Evolutionary conservation across 1,140 invertebrate genomes (phyloP), one percentile per base, ranked within the genome.

Genomic region (Pollicipes pollicipes): DNA sequence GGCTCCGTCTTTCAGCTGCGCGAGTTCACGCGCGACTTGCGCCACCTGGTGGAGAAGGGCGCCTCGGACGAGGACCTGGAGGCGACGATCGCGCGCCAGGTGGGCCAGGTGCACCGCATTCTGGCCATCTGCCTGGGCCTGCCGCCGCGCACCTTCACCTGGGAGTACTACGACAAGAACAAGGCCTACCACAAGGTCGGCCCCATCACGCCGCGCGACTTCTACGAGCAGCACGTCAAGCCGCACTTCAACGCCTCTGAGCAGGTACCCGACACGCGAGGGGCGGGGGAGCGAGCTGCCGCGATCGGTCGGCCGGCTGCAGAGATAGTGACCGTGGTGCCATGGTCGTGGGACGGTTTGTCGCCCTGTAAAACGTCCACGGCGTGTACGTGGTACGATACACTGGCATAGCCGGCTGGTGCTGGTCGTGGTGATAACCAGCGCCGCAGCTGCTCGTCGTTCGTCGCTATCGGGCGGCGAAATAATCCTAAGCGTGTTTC

Each of bases 121-220:
- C 85, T 93, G 66, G 87, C 85, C 29, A 92, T 93, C 67, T 93
- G 89, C 75, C 75, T 88, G n/a, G 90, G 90, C 68, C 86, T 89
- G 45, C 91, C 92, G 3, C 84, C 86, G n/a, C 84, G 89, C 73
- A 87, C 83, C 32, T 88, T 95, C 76, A 88, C 84, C 0, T 95
- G 89, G 86, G 90, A 90, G 74, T 95, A 89, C 79, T 93, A 93
- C 79, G 89, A 91, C 76, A 94, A 93, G 77, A 85, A 86, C 16
- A 95, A 94, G 78, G 80, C 81, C 28, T 93, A 88, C 78, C 83
- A 88, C 68, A 84, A 79, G 27, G 80, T 93, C 69, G 91, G 90
- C 0, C 86, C 89, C 0, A 82, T 94, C 0, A 87, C 86, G 8
- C 88, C 91, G 16, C 74, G 86, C 1, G 85, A 93, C 68, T 95